Evolutionary conservation across 2,888 invertebrate genomes (phyloP).

Genomic region (Hydropsyche betteni): DNA sequence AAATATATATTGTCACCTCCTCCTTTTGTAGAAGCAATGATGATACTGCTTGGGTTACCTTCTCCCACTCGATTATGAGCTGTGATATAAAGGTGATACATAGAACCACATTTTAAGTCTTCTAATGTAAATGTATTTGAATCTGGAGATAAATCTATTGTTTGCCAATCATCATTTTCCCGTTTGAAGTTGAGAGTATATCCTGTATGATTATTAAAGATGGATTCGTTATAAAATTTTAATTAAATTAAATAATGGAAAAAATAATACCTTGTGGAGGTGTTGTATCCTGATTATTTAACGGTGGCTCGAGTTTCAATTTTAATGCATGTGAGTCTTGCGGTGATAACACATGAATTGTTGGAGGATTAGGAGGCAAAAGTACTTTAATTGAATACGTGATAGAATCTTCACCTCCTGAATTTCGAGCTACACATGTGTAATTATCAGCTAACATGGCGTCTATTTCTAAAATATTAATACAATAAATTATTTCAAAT

Average conservation of each 20-base stretch:
- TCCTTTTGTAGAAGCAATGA: slow-evolving; percentile 82
- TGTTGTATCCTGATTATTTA: slow-evolving; percentile 30
- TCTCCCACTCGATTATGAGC: slow-evolving; percentile 79
- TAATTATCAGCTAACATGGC: slow-evolving; percentile 80
- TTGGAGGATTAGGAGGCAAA: slow-evolving; percentile 76
- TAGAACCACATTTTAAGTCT: slow-evolving; percentile 83
- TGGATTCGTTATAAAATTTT: neutral
- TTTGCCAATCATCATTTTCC: slow-evolving; percentile 49
- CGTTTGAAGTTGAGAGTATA: slow-evolving; percentile 47
- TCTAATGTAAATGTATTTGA: slow-evolving; percentile 69
- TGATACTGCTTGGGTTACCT: slow-evolving; percentile 75
- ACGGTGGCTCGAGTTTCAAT: slow-evolving; percentile 40
- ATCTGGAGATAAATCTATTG: slow-evolving; percentile 52
- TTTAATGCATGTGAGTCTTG: slow-evolving; percentile 45
- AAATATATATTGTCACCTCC: slow-evolving; percentile 63
- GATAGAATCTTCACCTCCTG: slow-evolving; percentile 84
- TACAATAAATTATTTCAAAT: slow-evolving; percentile 1
- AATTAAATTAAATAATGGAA: neutral
- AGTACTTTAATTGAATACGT: slow-evolving; percentile 81
- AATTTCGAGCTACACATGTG: slow-evolving; percentile 82
- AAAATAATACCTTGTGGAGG: slow-evolving; percentile 44
- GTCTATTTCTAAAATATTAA: slow-evolving; percentile 58
- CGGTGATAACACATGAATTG: slow-evolving; percentile 68
- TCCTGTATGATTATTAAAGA: slow-evolving; percentile 34
- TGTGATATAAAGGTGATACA: slow-evolving; percentile 81